Base-by-base conservation (phyloP, 2,888 invertebrate species). In the Ecliptopera silaceata region DNA sequence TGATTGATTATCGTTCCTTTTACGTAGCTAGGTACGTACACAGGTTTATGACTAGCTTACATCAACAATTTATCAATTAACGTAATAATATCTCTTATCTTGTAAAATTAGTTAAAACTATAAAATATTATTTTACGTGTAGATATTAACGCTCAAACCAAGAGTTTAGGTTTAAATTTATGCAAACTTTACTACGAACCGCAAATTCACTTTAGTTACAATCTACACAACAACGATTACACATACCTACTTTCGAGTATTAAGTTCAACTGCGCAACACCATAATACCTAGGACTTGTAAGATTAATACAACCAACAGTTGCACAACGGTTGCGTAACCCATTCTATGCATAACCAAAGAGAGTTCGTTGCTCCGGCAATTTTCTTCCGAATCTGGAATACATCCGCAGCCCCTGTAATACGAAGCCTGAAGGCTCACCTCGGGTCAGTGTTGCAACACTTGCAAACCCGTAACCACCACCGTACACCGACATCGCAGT, bases 301-400 rank as follows among this genome's bases (percentile, higher is more conserved):
- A 65, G 65, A 70, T 69, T 69, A 68, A 61, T 64, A 58, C 46
- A 36, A 36, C 53, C 59, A 54, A 10, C 56, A 51, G 69, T 85
- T 85, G 72, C 77, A 80, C 80, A 88, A 88, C 78, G 73, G 31
- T 48, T 48, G 39, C 48, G 13, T 48, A 48, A 48, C 31, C 39
- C 48, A 48, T 48, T 48, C 48, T 39, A 65, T 68, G 63, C 79
- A 74, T 84, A 84, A 88, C 63, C 70, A 75, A 85, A 78, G 88
- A 85, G 86, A 81, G 83, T 75, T 72, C 68, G 70, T 68, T 74
- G 67, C 59, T 67, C 61, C 72, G 72, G 74, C 77, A 82, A 80
- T 82, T 82, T 80, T 82, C 82, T 86, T 86, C 84, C 80, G 83
- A 88, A 84, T 79, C 74, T 73, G 74, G 79, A 75, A 72, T 72